Base-by-base conservation (phyloP, 2,113 vertebrate genomes). In the Halcyon malimbica region DNA sequence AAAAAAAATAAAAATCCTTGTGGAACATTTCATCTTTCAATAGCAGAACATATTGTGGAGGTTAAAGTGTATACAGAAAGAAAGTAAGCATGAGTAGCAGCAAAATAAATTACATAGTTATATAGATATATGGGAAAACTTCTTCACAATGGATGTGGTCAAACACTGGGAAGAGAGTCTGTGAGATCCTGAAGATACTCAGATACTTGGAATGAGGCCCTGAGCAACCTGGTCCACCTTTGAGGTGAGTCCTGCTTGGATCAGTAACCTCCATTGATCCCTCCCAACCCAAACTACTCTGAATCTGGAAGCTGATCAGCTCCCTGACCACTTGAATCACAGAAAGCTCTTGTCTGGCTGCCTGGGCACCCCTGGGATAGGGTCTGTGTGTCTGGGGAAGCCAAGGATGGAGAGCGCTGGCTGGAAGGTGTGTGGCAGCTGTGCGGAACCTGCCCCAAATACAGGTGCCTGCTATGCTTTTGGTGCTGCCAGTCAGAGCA, bases 311-410 rank as follows among this genome's bases (percentile, higher is more conserved):
- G 62, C 31, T 33, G 42, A 51, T 64, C 56, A 50, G 21, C 48
- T 95, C 53, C 44, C 24, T 0, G 0, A 10, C 1, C 19, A 26
- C n/a, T 16, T 63, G 42, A 50, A 23, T 31, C 11, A 9, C 4
- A 46, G 60, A 19, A 59, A 63, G 7, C 0, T 1, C 15, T 63
- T 44, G 6, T 24, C 50, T 77, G 76, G 21, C 71, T 48, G 54
- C n/a, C 51, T 57, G 17, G 8, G 46, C 39, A 50, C 11, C 39
- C 25, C 39, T 28, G 35, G 35, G 21, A 16, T 11, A 25, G 46
- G 70, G 48, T 11, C 41, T 31, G 11, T 44, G 8, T 9, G 59
- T 42, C 54, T 57, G 71, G 62, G 21, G 24, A 79, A 88, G 50
- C 33, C 13, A 12, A 44, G 54, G 37, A 5, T 44, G 57, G 50